These are phyloP conservation scores for Scatophagus argus DNA, from an alignment of 2,113 vertebrate genomes.

Conservation along the genomic window DNA sequence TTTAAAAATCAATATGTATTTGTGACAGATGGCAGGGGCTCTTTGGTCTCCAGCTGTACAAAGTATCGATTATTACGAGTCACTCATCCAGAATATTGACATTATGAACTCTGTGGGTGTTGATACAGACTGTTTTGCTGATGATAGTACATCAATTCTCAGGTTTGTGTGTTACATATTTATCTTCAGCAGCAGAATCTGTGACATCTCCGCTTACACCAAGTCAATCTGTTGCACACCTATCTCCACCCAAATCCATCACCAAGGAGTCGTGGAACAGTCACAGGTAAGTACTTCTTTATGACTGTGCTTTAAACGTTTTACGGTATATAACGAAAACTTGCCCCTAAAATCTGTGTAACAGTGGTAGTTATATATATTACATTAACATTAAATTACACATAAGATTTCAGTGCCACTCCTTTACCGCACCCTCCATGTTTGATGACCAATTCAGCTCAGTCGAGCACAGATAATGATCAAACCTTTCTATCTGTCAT, in stretches of 20 bases:
- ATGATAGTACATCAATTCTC: constrained; percentile 1
- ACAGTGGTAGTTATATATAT: not conserved
- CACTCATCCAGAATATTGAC: constrained; percentile 43
- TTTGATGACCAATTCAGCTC: constrained; percentile 18
- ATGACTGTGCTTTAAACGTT: not conserved
- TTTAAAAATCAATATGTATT: constrained; percentile 51
- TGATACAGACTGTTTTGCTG: not conserved
- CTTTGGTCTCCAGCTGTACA: constrained; percentile 17
- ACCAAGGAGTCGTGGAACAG: constrained; percentile 21
- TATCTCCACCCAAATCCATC: constrained; percentile 39
- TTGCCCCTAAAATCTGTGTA: not conserved
- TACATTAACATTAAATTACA: too few species aligned
- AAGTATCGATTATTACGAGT: constrained; percentile 36
- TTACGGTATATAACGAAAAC: not conserved
- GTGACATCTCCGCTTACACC: constrained; percentile 3
- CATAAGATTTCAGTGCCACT: not conserved
- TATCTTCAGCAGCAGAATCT: constrained; percentile 11
- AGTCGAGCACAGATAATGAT: constrained; percentile 31
- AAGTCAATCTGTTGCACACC: not conserved
- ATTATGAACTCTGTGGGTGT: not conserved
- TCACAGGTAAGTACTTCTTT: constrained; percentile 40
- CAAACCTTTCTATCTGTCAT: constrained; percentile 11
- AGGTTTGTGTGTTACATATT: constrained; percentile 17
- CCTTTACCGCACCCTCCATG: not conserved
- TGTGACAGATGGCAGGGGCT: constrained; percentile 34